phyloP scores from a whole-genome alignment of 2,113 vertebrate genomes.

The Nettapus auritus region DNA sequence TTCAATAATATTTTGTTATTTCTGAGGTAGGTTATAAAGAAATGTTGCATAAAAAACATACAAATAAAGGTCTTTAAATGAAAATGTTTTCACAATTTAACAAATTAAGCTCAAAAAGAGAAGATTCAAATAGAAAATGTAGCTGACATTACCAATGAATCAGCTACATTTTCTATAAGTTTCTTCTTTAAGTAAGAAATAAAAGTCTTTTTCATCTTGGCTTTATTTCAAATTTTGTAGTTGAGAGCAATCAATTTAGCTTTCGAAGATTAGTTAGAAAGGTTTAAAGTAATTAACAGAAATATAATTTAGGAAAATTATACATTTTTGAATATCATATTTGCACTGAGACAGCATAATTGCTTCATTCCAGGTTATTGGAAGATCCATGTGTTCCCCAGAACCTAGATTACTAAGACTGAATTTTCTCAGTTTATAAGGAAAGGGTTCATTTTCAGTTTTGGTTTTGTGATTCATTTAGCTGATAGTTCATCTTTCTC shows the following conservation, averaged over 20 bases:
- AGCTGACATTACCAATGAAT: too few species aligned
- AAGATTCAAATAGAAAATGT: neutral
- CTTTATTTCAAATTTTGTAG: neutral
- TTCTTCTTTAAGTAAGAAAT: neutral
- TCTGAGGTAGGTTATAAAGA: conserved; percentile 12
- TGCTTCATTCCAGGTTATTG: conserved; percentile 66
- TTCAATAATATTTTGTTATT: conserved; percentile 47
- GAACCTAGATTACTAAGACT: conserved; percentile 50
- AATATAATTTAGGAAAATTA: conserved; percentile 17
- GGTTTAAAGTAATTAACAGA: neutral
- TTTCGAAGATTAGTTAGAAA: conserved; percentile 9
- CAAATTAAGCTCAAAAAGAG: conserved; percentile 17
- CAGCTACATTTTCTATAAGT: too few species aligned
- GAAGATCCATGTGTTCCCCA: conserved; percentile 59
- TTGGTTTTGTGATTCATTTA: neutral
- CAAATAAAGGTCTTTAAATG: neutral
- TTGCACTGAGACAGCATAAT: conserved; percentile 74
- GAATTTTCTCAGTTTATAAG: conserved; percentile 52
- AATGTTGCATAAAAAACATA: neutral
- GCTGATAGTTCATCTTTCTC: neutral
- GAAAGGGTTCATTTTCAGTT: neutral
- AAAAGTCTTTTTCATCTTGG: conserved; percentile 3
- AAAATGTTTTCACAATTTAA: conserved; percentile 8
- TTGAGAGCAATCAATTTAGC: conserved; percentile 7
- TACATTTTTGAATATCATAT: conserved; percentile 78